Base-by-base conservation (phyloP, 2,113 vertebrate species). In the Thunnus maccoyii region DNA sequence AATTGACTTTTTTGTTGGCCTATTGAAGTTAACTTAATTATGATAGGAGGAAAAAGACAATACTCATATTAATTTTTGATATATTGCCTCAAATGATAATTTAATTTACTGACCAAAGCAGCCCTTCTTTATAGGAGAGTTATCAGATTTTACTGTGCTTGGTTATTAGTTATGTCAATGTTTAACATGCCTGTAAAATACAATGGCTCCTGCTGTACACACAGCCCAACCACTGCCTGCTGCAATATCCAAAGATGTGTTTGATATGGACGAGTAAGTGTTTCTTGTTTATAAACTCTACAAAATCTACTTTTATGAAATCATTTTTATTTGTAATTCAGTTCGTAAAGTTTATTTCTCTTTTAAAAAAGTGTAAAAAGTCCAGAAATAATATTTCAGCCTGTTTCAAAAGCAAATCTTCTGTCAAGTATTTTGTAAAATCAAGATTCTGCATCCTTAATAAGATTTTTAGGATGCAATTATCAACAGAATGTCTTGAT, bases 141-240 rank as follows among this genome's bases (percentile, higher is more conserved):
- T 30, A 14, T 30, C 13, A 61, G 14, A 52, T 12, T 56, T 80
- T 55, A 62, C 14, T n/a, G 9, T n/a, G 11, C 4, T 14, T 4
- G 0, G 22, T 48, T 25, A n/a, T 66, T 54, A 36, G 0, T 13
- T 66, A 6, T 5, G 27, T 63, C 6, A 62, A 61, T 80, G 15
- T 66, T 78, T 78, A 73, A 76, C 61, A 10, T 41, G 18, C 8
- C 9, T 64, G 17, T 81, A 57, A 58, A 60, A 25, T 46, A 44
- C n/a, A 51, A 30, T 48, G 41, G 41, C 48, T 58, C 8, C 25
- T 77, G n/a, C 27, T 0, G 20, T 18, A 56, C 12, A 73, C 7
- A 62, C 32, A 54, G 30, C 30, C 5, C 30, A 3, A 32, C 30
- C 30, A 78, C 13, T 46, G 50, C 17, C 2, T 44, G 13, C 8